Base-by-base conservation (phyloP, 2,888 invertebrate genomes). In the Toxonevra muliebris region DNA sequence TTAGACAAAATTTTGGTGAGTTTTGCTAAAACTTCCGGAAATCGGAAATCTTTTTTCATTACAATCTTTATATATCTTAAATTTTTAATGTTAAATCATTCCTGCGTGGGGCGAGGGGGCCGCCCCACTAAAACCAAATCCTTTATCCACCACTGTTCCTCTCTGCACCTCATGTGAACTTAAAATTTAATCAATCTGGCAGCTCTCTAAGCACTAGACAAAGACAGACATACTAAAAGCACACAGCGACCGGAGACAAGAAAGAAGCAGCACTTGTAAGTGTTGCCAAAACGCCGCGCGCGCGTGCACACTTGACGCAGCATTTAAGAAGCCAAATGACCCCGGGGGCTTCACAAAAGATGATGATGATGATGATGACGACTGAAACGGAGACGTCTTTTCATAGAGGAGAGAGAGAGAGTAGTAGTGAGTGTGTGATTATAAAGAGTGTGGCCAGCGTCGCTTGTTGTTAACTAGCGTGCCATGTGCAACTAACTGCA, bases 301-400 rank as follows among this genome's bases (percentile, higher is more conserved):
- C 67, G 45, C 45, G 48, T n/a, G 15, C 50, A 30, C 64, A 65
- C 41, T 65, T 65, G 64, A 73, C 72, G 76, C 75, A 76, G 75
- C 76, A 76, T 77, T 80, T 75, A 79, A 81, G 80, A 78, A 80
- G 80, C 80, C 73, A 80, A 78, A 78, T 80, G 80, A 79, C 81
- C 80, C 74, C 63, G 65, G 77, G 81, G 75, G 64, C 66, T 48
- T 30, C 57, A 11, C 58, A 58, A 30, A 59, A 52, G 65, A 71
- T 57, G 62, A 30, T 53, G 53, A 19, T 66, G 54, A 19, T 63
- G 55, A 48, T 66, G 66, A 45, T 64, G 64, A 40, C 45, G 43
- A 61, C 45, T 52, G 60, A 62, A 65, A 42, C 58, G 58, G 50
- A 57, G 48, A 13, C n/a, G 13, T 15, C 48, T 13, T 11, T n/a